phyloP scores from a whole-genome alignment of 2,797 vertebrate species.

The Leptoclinus maculatus region DNA sequence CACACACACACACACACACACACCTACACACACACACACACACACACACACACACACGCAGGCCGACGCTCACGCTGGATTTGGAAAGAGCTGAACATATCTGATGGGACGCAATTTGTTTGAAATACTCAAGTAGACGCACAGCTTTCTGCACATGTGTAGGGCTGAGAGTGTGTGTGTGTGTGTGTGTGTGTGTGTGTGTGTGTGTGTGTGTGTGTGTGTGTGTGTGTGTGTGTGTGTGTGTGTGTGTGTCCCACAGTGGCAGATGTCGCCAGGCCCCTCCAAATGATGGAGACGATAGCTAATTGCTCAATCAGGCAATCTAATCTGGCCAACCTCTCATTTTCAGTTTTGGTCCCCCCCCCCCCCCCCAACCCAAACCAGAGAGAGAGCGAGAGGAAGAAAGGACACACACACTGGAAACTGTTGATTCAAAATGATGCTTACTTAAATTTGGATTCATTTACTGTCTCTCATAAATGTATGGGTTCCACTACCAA shows the following conservation, averaged over 20 bases:
- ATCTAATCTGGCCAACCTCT: constrained; percentile 81
- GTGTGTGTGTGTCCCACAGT: constrained; percentile 55
- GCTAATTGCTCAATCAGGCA: constrained; percentile 82
- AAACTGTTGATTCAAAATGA: background rate
- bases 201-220: constrained; percentile 10
- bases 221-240: constrained; percentile 24
- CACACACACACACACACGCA: background rate
- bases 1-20: constrained; percentile 21
- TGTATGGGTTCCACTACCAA: background rate
- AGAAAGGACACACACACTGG: background rate
- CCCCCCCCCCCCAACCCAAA: constrained; percentile 9
- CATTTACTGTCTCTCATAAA: too few relatives aligned
- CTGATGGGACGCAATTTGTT: constrained; percentile 12
- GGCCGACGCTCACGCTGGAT: background rate
- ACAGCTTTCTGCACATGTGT: constrained; percentile 15
- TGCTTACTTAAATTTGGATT: background rate
- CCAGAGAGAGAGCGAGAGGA: constrained; percentile 8
- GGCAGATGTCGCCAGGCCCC: constrained; percentile 73
- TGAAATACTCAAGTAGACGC: constrained; percentile 26
- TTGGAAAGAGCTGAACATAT: constrained; percentile 41
- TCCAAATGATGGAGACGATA: constrained; percentile 76
- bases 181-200: constrained; percentile 26
- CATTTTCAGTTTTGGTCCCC: constrained; percentile 63
- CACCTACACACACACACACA: constrained; percentile 20
- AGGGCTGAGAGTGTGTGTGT: background rate